A percentile compares a stretch with the other conserved stretches of the same genome.
phyloP scores from a whole-genome alignment of 2,113 vertebrate species.

The Mesocricetus auratus region DNA sequence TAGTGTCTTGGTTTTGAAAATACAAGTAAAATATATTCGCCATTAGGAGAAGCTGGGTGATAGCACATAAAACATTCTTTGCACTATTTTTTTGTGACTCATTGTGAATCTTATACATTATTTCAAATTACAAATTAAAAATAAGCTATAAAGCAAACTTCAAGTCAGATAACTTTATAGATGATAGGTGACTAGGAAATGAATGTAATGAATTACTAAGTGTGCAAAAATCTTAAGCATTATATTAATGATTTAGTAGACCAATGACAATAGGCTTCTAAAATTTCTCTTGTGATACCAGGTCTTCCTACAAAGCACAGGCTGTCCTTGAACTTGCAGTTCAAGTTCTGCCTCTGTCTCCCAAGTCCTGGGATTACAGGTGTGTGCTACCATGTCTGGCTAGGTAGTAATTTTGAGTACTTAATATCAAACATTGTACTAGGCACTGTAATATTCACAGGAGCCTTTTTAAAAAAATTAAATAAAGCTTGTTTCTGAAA shows the following conservation, averaged over 20 bases:
- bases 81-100: constrained; percentile 1
- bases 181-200: background rate
- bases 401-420: background rate
- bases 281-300: background rate
- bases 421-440: background rate
- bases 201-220: background rate
- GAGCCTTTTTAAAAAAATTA: background rate
- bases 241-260: constrained; percentile 8
- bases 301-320: background rate
- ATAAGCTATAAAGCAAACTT: background rate
- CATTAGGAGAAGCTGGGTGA: background rate
- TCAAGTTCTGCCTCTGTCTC: background rate
- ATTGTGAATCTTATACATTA: constrained; percentile 1
- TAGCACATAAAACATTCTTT: background rate
- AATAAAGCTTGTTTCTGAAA: background rate
- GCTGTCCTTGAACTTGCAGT: too few species aligned
- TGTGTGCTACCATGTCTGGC: too few species aligned
- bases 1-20: constrained; percentile 24
- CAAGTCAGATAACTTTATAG: background rate
- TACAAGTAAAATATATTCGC: background rate
- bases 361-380: background rate
- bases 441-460: background rate
- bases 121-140: constrained; percentile 57
- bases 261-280: background rate
- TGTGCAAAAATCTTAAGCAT: background rate